Conservation (phyloP, 2,113 vertebrate genomes). For the Sebastes schlegelii region DNA sequence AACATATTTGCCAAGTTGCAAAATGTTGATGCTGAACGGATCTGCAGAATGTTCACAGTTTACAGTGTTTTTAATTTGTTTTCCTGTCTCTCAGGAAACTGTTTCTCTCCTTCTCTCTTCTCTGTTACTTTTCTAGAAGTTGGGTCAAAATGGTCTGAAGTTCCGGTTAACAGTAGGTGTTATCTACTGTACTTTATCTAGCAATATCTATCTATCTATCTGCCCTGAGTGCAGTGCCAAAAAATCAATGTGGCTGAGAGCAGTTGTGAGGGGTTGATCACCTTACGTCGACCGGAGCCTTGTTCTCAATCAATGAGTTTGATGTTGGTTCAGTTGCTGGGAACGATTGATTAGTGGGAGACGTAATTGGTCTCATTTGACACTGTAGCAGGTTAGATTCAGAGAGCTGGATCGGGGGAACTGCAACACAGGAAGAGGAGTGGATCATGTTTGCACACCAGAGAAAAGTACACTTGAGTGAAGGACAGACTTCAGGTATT, state of each 20-base stretch:
- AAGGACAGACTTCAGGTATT: constrained; percentile 26
- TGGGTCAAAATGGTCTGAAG: neutral
- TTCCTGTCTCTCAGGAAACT: neutral
- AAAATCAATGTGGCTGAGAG: constrained; percentile 80
- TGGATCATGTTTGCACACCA: constrained; percentile 62
- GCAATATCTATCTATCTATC: constrained; percentile 75
- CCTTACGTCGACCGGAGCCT: constrained; percentile 76
- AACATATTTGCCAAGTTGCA: neutral
- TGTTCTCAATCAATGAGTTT: constrained; percentile 83
- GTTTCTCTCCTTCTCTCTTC: neutral
- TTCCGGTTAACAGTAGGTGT: constrained; percentile 39
- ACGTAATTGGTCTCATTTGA: constrained; percentile 83
- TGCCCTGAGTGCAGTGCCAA: constrained; percentile 67
- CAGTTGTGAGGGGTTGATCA: constrained; percentile 81
- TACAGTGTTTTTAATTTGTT: neutral
- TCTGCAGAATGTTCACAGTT: neutral
- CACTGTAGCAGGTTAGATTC: constrained; percentile 68
- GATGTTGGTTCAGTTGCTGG: constrained; percentile 83
- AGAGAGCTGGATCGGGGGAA: constrained; percentile 51
- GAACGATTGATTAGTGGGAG: constrained; percentile 80
- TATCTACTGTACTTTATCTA: constrained; percentile 62
- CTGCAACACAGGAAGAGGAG: constrained; percentile 51
- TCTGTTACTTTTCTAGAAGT: constrained; percentile 28
- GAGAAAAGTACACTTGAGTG: constrained; percentile 49
- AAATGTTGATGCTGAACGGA: neutral